Evolutionary conservation across 2,797 vertebrate species (phyloP).

Genomic region (Urocyon cinereoargenteus): DNA sequence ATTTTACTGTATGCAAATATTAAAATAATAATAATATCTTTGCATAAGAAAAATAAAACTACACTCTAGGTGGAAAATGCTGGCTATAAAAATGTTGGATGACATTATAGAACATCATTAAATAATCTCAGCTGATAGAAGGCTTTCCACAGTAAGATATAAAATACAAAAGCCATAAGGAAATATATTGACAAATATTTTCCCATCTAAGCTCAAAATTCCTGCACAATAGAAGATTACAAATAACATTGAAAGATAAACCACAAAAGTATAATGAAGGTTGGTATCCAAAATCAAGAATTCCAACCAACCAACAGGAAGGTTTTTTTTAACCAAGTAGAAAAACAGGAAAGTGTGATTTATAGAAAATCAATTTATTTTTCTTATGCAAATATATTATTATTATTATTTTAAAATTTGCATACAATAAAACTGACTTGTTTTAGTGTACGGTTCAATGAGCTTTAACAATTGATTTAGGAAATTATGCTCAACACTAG

Average conservation of each 20-base stretch:
- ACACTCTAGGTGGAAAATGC: neutral
- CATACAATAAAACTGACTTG: neutral
- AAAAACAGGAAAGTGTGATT: neutral
- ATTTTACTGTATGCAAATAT: neutral
- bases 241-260: neutral
- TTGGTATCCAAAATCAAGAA: neutral
- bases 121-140: neutral
- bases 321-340: neutral
- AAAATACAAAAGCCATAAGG: neutral
- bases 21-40: neutral
- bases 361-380: neutral
- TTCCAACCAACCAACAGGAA: neutral
- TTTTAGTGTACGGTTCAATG: neutral
- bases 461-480: neutral
- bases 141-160: neutral
- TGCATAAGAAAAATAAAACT: neutral
- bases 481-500: neutral
- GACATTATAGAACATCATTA: neutral
- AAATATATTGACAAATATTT: neutral
- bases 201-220: neutral
- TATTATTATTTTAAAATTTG: neutral
- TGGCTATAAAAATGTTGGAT: neutral
- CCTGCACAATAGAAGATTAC: neutral
- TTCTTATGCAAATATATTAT: neutral
- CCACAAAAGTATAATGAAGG: neutral